phyloP scores from a whole-genome alignment of 2,113 vertebrate species.

The Prionailurus bengalensis region DNA sequence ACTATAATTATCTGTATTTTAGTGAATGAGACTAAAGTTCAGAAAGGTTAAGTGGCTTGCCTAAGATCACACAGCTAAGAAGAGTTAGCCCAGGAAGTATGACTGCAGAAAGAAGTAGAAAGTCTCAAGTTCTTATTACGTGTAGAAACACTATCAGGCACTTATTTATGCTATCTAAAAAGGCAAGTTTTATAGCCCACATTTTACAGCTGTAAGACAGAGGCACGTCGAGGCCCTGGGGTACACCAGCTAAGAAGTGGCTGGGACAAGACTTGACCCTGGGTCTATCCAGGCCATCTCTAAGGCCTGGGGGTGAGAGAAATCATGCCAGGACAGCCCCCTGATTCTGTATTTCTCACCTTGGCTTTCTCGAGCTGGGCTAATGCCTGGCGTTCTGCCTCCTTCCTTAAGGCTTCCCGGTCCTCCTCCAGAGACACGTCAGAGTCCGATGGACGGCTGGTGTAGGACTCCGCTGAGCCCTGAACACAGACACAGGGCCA shows the following conservation, averaged over 20 bases:
- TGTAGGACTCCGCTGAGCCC: slow-evolving; percentile 99
- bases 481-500: slow-evolving; percentile 71
- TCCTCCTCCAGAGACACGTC: slow-evolving; percentile 99
- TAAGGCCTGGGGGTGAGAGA: neutral
- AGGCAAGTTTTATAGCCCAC: neutral
- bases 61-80: neutral
- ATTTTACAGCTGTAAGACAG: neutral
- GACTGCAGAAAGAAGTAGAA: neutral
- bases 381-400: slow-evolving; percentile 97
- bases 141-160: neutral
- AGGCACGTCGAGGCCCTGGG: too few species aligned
- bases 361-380: slow-evolving; percentile 99
- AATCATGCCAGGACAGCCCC: neutral
- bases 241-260: neutral
- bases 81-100: neutral
- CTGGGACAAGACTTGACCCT: neutral
- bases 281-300: neutral
- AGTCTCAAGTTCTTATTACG: neutral
- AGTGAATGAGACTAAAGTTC: neutral
- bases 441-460: slow-evolving; percentile 97
- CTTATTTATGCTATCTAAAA: neutral
- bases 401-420: slow-evolving; percentile 95
- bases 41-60: slow-evolving; percentile 26
- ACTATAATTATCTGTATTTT: neutral
- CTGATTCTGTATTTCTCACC: slow-evolving; percentile 86